These are phyloP conservation scores for Dascillus cervinus DNA, from an alignment of 2,888 invertebrate genomes.

Conservation along the genomic window DNA sequence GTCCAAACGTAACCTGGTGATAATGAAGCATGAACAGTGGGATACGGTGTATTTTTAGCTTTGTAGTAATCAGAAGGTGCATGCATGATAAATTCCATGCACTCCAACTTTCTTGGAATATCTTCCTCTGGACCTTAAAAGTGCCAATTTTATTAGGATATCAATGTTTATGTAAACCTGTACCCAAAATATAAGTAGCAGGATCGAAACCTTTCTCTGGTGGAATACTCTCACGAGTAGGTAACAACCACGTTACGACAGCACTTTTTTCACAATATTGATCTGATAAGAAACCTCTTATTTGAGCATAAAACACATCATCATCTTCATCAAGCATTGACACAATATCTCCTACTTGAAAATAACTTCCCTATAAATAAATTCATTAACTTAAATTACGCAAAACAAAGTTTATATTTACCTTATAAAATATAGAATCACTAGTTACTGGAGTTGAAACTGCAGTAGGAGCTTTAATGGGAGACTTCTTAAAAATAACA, in stretches of 20 bases:
- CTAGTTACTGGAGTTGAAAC: slow-evolving; percentile 77
- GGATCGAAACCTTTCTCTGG: slow-evolving; percentile 77
- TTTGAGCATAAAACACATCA: slow-evolving; percentile 80
- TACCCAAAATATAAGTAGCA: slow-evolving; percentile 81
- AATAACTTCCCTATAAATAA: slow-evolving; percentile 58
- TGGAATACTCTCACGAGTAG: slow-evolving; percentile 72
- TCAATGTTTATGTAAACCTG: slow-evolving; percentile 3
- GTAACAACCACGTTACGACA: slow-evolving; percentile 84
- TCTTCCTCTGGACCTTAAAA: slow-evolving; percentile 81
- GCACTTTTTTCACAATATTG: slow-evolving; percentile 92
- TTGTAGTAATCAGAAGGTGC: slow-evolving; percentile 88
- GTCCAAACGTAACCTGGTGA: slow-evolving; percentile 59
- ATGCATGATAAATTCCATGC: slow-evolving; percentile 88
- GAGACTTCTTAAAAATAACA: slow-evolving; percentile 69
- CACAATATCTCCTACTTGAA: slow-evolving; percentile 87
- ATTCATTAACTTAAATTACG: slow-evolving; percentile 1
- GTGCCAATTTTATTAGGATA: neutral
- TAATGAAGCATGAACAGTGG: slow-evolving; percentile 43
- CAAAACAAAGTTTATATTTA: slow-evolving; percentile 21
- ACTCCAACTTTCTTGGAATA: slow-evolving; percentile 73
- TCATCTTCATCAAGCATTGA: slow-evolving; percentile 71
- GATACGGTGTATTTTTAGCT: slow-evolving; percentile 68
- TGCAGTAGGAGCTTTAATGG: slow-evolving; percentile 72
- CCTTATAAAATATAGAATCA: slow-evolving; percentile 69
- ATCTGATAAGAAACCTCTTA: slow-evolving; percentile 81